Evolutionary conservation across 2,113 vertebrate genomes (phyloP).

Genomic region (Columbina picui): DNA sequence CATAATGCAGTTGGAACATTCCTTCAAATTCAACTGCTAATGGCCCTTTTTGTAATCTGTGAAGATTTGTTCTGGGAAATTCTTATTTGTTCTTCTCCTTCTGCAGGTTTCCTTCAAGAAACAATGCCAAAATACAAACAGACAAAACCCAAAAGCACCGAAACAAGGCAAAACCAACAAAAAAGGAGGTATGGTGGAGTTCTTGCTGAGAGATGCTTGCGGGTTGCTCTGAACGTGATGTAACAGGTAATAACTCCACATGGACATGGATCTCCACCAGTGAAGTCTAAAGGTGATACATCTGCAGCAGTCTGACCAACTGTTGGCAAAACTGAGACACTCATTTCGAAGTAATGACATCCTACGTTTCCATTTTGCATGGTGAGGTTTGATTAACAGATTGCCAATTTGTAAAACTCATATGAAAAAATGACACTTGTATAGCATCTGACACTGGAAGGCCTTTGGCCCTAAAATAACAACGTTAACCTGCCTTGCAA

Average conservation of each 20-base stretch:
- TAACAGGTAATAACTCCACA: constrained; percentile 77
- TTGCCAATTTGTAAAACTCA: background rate
- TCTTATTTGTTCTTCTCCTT: background rate
- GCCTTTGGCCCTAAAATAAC: background rate
- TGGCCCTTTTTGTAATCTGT: background rate
- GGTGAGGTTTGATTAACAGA: background rate
- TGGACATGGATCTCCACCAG: constrained; percentile 79
- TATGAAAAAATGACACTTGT: background rate
- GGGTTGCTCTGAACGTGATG: constrained; percentile 78
- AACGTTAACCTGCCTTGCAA: background rate
- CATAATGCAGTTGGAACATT: background rate
- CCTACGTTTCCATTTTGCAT: background rate
- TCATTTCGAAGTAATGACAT: background rate
- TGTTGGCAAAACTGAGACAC: constrained; percentile 37
- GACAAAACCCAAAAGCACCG: background rate
- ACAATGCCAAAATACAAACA: accelerated
- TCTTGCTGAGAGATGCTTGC: constrained; percentile 72
- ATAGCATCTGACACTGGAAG: background rate
- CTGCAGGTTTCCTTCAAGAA: background rate
- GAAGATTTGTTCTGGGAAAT: background rate
- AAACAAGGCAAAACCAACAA: background rate
- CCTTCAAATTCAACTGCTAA: background rate
- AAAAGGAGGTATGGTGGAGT: constrained; percentile 32
- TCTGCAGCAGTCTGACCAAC: constrained; percentile 80
- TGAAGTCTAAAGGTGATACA: constrained; percentile 76